Evolutionary conservation across 2,888 invertebrate species (phyloP).

Genomic region (Trissoscelio sp.): DNA sequence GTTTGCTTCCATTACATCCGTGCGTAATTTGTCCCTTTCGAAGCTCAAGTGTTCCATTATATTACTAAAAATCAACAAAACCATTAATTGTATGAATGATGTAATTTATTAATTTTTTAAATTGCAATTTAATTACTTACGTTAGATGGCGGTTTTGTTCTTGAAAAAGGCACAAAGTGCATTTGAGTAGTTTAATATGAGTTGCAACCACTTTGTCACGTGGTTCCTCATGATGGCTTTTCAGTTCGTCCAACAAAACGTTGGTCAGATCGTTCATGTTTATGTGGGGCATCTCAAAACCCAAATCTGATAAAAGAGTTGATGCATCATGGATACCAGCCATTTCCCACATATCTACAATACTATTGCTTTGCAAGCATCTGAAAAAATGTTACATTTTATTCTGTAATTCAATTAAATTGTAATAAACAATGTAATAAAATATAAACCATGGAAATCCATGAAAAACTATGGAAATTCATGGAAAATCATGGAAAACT

Average conservation of each 20-base stretch:
- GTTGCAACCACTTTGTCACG: constrained; percentile 79
- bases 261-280: constrained; percentile 87
- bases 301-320: constrained; percentile 87
- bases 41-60: constrained; percentile 87
- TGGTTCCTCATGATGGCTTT: constrained; percentile 82
- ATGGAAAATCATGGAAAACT: too few relatives aligned
- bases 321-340: constrained; percentile 88
- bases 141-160: constrained; percentile 87
- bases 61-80: constrained; percentile 82
- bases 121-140: constrained; percentile 78
- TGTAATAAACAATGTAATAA: too few relatives aligned
- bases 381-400: constrained; percentile 49
- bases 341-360: constrained; percentile 90
- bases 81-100: not conserved
- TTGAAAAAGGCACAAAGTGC: constrained; percentile 88
- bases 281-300: constrained; percentile 86
- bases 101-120: too few relatives aligned
- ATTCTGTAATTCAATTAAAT: too few relatives aligned
- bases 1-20: constrained; percentile 92
- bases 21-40: constrained; percentile 92
- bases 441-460: too few relatives aligned
- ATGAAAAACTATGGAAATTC: too few relatives aligned
- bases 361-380: constrained; percentile 77
- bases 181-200: constrained; percentile 85
- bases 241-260: constrained; percentile 88